A percentile compares a stretch with the other conserved stretches of the same genome.
Evolutionary conservation across 1,140 invertebrate species (phyloP).

Genomic region (Drusus annulatus): DNA sequence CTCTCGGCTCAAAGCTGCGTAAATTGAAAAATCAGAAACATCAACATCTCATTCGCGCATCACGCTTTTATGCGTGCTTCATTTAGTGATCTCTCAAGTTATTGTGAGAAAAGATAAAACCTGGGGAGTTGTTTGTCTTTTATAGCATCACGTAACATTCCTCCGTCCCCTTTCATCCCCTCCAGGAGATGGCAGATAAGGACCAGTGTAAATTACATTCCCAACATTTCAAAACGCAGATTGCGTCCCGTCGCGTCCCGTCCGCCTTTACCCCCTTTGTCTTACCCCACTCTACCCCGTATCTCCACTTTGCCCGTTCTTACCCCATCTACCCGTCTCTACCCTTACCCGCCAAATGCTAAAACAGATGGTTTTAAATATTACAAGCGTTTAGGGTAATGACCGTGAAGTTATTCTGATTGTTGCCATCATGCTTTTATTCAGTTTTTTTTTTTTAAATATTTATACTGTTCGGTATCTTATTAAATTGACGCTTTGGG

Average conservation of each 20-base stretch:
- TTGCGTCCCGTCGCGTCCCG: constrained; percentile 46
- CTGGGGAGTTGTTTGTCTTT: constrained; percentile 34
- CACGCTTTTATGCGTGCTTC: constrained; percentile 18
- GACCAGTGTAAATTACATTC: constrained; percentile 60
- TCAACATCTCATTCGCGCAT: constrained; percentile 20
- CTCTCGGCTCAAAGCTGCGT: neutral
- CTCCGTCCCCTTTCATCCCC: constrained; percentile 11
- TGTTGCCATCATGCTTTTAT: constrained; percentile 20
- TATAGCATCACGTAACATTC: constrained; percentile 44
- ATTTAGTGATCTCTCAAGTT: constrained; percentile 36
- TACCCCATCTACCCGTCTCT: no score
- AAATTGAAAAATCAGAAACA: constrained; percentile 31
- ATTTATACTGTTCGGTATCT: neutral
- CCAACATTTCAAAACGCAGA: constrained; percentile 58
- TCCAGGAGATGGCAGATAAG: constrained; percentile 45
- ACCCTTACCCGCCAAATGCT: constrained; percentile 1
- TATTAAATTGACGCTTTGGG: no score
- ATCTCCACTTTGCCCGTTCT: neutral
- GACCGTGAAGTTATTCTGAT: constrained; percentile 51
- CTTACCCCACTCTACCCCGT: neutral
- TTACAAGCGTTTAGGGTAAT: constrained; percentile 55
- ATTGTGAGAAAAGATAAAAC: constrained; percentile 34
- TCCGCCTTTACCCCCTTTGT: neutral
- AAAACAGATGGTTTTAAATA: constrained; percentile 53
- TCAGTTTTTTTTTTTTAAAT: constrained; percentile 40